These are phyloP conservation scores for Drosophila eugracilis DNA, from an alignment of 1,140 invertebrate species.

Conservation along the genomic window DNA sequence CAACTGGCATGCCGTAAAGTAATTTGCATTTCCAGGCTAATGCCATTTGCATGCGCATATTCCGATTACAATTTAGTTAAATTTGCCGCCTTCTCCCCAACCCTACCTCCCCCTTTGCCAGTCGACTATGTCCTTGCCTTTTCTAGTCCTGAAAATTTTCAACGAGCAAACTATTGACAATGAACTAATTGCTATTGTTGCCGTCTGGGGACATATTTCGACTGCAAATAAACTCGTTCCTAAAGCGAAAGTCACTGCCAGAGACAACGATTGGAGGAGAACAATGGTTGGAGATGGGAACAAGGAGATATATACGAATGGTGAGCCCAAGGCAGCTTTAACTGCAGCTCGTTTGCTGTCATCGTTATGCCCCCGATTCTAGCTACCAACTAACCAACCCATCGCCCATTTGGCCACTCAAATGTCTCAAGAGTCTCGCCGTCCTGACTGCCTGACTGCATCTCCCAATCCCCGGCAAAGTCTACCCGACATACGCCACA, in stretches of 20 bases:
- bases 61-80: conserved; percentile 83
- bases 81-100: conserved; percentile 50
- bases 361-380: conserved; percentile 35
- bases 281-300: background rate
- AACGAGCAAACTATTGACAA: conserved; percentile 82
- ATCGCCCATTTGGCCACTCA: conserved; percentile 58
- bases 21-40: conserved; percentile 80
- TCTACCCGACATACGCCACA: conserved; percentile 54
- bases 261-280: conserved; percentile 21
- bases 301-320: background rate
- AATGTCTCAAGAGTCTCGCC: conserved; percentile 78
- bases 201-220: conserved; percentile 80
- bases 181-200: conserved; percentile 83
- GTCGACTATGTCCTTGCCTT: conserved; percentile 43
- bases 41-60: conserved; percentile 82
- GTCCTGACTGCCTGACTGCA: conserved; percentile 47
- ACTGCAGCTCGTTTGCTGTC: conserved; percentile 56
- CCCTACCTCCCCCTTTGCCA: background rate
- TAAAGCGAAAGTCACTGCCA: conserved; percentile 48
- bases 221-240: conserved; percentile 80
- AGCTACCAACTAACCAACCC: conserved; percentile 4
- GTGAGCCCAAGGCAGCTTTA: conserved; percentile 55
- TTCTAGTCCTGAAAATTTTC: conserved; percentile 71
- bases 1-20: conserved; percentile 69
- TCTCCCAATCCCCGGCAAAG: conserved; percentile 31